These are phyloP conservation scores for Astreopora myriophthalma DNA, from an alignment of 64 coral and sea anemone genomes.

Conservation along the genomic window DNA sequence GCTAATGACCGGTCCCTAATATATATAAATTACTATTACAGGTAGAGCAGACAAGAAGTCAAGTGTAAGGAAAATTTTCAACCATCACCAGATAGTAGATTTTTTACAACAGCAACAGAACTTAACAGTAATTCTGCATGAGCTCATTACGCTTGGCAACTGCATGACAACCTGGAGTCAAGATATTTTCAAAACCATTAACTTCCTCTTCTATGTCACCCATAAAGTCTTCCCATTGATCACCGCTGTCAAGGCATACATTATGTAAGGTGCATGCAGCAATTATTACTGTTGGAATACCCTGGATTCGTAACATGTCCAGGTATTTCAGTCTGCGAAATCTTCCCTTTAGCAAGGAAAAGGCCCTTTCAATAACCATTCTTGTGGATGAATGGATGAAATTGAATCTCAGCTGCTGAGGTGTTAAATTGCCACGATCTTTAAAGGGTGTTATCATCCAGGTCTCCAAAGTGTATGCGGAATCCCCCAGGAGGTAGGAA, in stretches of 20 bases:
- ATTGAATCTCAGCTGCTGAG: constrained; percentile 7
- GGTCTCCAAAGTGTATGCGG: constrained; percentile 24
- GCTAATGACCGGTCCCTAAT: no score
- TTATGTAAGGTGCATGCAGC: constrained; percentile 7
- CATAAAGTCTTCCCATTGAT: constrained; percentile 6
- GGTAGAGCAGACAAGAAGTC: no score
- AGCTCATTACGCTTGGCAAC: constrained; percentile 13
- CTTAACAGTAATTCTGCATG: not conserved
- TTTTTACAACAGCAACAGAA: no score
- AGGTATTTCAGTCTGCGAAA: constrained; percentile 42
- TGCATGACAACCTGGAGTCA: not conserved
- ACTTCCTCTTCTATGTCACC: constrained; percentile 8
- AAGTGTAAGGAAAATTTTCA: no score
- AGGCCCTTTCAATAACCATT: constrained; percentile 25
- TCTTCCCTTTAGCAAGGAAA: constrained; percentile 23
- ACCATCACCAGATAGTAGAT: no score
- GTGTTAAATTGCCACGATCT: constrained; percentile 33
- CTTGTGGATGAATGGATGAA: constrained; percentile 26
- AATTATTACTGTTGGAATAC: constrained; percentile 14
- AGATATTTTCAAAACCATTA: constrained; percentile 5
- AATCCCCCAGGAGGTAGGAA: not conserved
- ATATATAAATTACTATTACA: no score
- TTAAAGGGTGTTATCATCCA: no score
- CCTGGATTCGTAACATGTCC: constrained; percentile 20
- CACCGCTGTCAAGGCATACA: constrained; percentile 22